A percentile compares a stretch with the other conserved stretches of the same genome.
These are phyloP conservation scores for Poeciliopsis retropinna DNA, from an alignment of 2,113 vertebrate species.

Conservation along the genomic window DNA sequence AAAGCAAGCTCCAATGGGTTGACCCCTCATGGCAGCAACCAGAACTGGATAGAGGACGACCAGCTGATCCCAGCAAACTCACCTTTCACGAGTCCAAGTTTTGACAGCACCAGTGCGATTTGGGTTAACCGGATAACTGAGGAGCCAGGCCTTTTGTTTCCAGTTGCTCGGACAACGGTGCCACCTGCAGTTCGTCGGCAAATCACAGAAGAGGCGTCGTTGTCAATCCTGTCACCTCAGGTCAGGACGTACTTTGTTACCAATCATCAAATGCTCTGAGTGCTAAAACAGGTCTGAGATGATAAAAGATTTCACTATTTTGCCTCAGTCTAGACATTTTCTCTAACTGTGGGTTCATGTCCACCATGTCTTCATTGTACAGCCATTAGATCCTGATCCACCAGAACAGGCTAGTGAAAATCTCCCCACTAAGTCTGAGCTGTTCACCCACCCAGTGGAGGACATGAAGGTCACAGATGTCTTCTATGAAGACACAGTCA, in stretches of 20 bases:
- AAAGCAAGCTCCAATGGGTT: background rate
- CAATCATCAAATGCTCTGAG: background rate
- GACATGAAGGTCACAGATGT: slow-evolving; percentile 68
- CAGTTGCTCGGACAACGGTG: slow-evolving; percentile 43
- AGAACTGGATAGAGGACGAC: slow-evolving; percentile 61
- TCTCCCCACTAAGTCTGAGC: slow-evolving; percentile 26
- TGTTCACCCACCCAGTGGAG: slow-evolving; percentile 45
- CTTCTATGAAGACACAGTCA: slow-evolving; percentile 71
- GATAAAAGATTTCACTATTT: background rate
- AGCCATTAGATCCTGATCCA: slow-evolving; percentile 28
- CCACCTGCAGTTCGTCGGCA: slow-evolving; percentile 41
- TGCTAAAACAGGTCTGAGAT: background rate
- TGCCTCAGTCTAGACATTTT: background rate
- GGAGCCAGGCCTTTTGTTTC: slow-evolving; percentile 76
- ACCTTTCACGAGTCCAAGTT: slow-evolving; percentile 29
- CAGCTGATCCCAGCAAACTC: slow-evolving; percentile 16
- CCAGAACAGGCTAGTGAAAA: slow-evolving; percentile 35
- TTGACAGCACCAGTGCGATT: slow-evolving; percentile 64
- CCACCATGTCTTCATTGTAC: background rate
- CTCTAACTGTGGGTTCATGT: background rate
- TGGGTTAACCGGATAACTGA: slow-evolving; percentile 63
- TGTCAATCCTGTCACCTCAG: slow-evolving; percentile 56
- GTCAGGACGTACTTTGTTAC: slow-evolving; percentile 6
- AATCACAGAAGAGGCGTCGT: slow-evolving; percentile 73
- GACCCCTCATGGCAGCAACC: slow-evolving; percentile 1